phyloP scores from a whole-genome alignment of 2,888 invertebrate genomes.

The Sisyra nigra region DNA sequence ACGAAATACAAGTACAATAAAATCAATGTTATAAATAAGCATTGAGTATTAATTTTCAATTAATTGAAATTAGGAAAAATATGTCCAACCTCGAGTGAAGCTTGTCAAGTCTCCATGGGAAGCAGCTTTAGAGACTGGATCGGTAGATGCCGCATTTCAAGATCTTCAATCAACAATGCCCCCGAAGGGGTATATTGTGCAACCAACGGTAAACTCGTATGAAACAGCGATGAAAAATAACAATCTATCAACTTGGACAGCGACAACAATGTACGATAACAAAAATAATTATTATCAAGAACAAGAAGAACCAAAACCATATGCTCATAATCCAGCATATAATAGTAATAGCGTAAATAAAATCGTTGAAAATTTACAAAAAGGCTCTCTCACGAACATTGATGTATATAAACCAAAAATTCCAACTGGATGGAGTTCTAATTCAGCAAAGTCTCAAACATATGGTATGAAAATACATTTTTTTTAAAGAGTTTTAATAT shows the following conservation, averaged over 20 bases:
- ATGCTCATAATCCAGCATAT: slow-evolving; percentile 24
- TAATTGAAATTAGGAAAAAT: slow-evolving; percentile 30
- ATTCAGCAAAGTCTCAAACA: slow-evolving; percentile 1
- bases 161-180: slow-evolving; percentile 20
- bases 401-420: slow-evolving; percentile 31
- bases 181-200: slow-evolving; percentile 17
- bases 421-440: slow-evolving; percentile 31
- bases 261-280: slow-evolving; percentile 13
- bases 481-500: background rate
- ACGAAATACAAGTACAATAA: slow-evolving; percentile 34
- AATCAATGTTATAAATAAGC: background rate
- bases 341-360: slow-evolving; percentile 27
- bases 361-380: slow-evolving; percentile 26
- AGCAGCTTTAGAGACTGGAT: slow-evolving; percentile 52
- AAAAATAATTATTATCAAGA: background rate
- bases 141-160: slow-evolving; percentile 51
- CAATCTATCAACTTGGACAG: slow-evolving; percentile 9
- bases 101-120: slow-evolving; percentile 54
- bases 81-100: slow-evolving; percentile 37
- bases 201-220: slow-evolving; percentile 25
- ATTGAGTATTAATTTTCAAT: slow-evolving; percentile 4
- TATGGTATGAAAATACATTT: slow-evolving; percentile 3
- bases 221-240: slow-evolving; percentile 20
- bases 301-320: slow-evolving; percentile 3
- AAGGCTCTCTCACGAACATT: slow-evolving; percentile 21